phyloP scores from a whole-genome alignment of 2,888 invertebrate genomes.

The Cantharis lateralis region DNA sequence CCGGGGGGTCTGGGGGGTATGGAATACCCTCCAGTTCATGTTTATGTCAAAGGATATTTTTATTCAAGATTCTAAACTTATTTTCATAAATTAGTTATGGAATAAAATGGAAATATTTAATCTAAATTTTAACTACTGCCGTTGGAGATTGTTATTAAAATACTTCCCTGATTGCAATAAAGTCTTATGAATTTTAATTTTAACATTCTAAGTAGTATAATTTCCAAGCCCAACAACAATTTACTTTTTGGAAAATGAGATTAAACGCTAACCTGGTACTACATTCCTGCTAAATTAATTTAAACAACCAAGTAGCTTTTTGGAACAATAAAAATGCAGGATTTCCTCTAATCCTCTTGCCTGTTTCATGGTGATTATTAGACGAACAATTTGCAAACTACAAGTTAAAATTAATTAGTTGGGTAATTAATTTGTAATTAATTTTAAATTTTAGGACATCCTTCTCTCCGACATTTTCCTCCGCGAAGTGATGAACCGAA shows the following conservation, averaged over 20 bases:
- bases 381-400: no score
- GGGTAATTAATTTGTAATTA: no score
- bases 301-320: not conserved
- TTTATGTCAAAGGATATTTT: no score
- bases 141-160: not conserved
- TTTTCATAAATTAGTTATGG: no score
- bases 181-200: not conserved
- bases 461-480: slow-evolving; percentile 73
- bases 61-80: no score
- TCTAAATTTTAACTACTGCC: no score
- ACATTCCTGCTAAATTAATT: not conserved
- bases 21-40: not conserved
- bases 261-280: not conserved
- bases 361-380: not conserved
- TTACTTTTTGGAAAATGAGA: not conserved
- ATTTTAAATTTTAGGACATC: slow-evolving; percentile 58
- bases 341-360: not conserved
- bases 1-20: no score
- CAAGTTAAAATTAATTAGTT: no score
- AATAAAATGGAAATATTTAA: no score
- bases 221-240: not conserved
- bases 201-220: not conserved
- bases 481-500: slow-evolving; percentile 76
- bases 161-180: not conserved
- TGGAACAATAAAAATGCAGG: not conserved